These are phyloP conservation scores for Acromyrmex heyeri DNA, from an alignment of 1,140 invertebrate species.

Conservation along the genomic window DNA sequence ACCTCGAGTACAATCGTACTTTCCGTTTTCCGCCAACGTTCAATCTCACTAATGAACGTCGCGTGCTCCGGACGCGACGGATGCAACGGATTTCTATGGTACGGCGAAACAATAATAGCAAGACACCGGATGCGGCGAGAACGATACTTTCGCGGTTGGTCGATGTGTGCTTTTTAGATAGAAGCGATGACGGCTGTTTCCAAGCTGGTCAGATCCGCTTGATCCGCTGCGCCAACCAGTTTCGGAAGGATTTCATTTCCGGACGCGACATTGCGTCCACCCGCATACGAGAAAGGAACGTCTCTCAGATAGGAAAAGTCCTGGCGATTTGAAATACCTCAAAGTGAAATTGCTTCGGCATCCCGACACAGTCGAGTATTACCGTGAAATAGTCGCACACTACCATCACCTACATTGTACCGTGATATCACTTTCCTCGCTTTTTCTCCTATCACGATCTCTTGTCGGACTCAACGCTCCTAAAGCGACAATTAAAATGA, in stretches of 20 bases:
- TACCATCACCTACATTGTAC: neutral
- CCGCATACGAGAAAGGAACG: slow-evolving; percentile 4
- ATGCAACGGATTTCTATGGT: neutral
- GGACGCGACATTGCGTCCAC: slow-evolving; percentile 15
- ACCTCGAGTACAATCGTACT: neutral
- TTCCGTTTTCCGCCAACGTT: slow-evolving; percentile 21
- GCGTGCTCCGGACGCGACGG: neutral
- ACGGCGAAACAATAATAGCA: slow-evolving; percentile 8
- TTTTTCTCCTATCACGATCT: slow-evolving; percentile 2
- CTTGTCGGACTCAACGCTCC: neutral
- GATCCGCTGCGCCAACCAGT: slow-evolving; percentile 44
- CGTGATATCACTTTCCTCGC: neutral
- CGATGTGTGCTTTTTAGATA: slow-evolving; percentile 5
- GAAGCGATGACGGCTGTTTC: neutral
- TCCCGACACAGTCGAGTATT: slow-evolving; percentile 10
- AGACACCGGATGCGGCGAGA: slow-evolving; percentile 30
- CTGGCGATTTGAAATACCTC: slow-evolving; percentile 48
- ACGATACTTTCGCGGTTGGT: slow-evolving; percentile 50
- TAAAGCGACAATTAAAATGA: slow-evolving; percentile 45
- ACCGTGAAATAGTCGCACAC: slow-evolving; percentile 6
- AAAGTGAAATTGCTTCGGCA: slow-evolving; percentile 53
- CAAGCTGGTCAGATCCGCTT: slow-evolving; percentile 22
- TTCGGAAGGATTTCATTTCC: slow-evolving; percentile 59
- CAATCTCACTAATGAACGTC: slow-evolving; percentile 24
- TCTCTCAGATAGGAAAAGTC: slow-evolving; percentile 22